Base-by-base conservation (phyloP, 1,140 invertebrate species). In the Lasioglossum albipes region DNA sequence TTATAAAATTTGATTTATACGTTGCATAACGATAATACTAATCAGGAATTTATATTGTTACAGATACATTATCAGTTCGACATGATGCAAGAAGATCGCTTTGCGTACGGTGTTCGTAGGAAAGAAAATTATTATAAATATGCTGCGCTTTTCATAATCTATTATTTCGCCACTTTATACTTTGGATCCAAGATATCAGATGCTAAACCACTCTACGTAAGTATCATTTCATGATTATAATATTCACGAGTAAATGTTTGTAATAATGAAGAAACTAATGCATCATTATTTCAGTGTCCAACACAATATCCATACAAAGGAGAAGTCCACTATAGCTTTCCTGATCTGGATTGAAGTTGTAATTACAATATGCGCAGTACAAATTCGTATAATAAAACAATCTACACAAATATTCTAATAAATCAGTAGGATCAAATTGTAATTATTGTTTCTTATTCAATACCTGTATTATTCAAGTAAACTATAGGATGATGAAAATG, bases 251-350 rank as follows among this genome's bases (percentile, higher is more conserved):
- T 54, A 3, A 54, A 70, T 61, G 10, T 70, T 4, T 22, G 16
- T 10, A 68, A 20, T 62, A 54, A 20, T 49, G 75, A 9, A 66
- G 20, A 9, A 36, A 52, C 20, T 22, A 20, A 75, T 69, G 3
- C 75, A 7, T 74, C 75, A 7, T 70, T 41, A 2, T 86, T 86
- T 79, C n/a, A 87, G 85, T 2, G n/a, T 59, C 68, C 31, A 41
- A 73, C 57, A 36, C 85, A 87, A n/a, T 72, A 52, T 54, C 78
- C 84, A 18, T 7, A 59, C 2, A 1, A 59, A 42, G 78, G 64
- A 67, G n/a, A 59, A 9, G n/a, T 20, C 2, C 79, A 88, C 69
- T 88, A 85, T 77, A 70, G 85, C 22, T 87, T 88, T 68, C 52
- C 85, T 59, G 27, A 20, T 36, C 12, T 36, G 36, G 36, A 75